A percentile compares a stretch with the other conserved stretches of the same genome.
phyloP scores from a whole-genome alignment of 1,140 invertebrate genomes.

The Bombus superbus region DNA sequence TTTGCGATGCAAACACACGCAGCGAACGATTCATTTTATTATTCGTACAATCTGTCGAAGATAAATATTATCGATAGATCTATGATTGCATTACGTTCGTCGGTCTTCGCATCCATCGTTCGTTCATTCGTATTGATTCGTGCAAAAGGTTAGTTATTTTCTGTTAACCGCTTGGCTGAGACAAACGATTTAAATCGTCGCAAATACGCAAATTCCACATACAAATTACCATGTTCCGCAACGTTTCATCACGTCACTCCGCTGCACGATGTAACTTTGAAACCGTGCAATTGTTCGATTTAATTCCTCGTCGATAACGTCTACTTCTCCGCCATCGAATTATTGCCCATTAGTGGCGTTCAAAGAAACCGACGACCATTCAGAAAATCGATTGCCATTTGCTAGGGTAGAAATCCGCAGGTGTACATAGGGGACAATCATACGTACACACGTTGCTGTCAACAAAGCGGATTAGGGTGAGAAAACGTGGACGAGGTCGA shows the following conservation, averaged over 20 bases:
- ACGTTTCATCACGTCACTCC: too few relatives aligned
- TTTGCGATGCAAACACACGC: neutral
- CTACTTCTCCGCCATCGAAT: neutral
- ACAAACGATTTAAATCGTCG: too few relatives aligned
- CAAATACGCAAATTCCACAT: too few relatives aligned
- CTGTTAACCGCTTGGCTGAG: too few relatives aligned
- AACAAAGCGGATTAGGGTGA: slow-evolving; percentile 48
- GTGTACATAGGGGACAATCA: slow-evolving; percentile 18
- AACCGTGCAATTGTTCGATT: neutral
- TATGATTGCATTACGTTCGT: neutral
- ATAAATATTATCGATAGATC: too few relatives aligned
- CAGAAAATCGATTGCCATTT: neutral
- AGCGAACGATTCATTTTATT: neutral
- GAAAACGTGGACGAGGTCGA: slow-evolving; percentile 29
- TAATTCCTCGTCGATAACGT: neutral
- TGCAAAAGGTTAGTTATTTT: too few relatives aligned
- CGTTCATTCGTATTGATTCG: too few relatives aligned
- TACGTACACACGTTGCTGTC: slow-evolving; percentile 35
- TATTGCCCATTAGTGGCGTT: neutral
- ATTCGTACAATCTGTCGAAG: too few relatives aligned
- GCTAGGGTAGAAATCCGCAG: neutral
- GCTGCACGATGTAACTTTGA: neutral
- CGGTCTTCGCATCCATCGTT: too few relatives aligned
- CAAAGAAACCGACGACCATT: neutral
- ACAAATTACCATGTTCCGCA: too few relatives aligned